Evolutionary conservation across 1,140 invertebrate species (phyloP).

Genomic region (Listronotus oregonensis): DNA sequence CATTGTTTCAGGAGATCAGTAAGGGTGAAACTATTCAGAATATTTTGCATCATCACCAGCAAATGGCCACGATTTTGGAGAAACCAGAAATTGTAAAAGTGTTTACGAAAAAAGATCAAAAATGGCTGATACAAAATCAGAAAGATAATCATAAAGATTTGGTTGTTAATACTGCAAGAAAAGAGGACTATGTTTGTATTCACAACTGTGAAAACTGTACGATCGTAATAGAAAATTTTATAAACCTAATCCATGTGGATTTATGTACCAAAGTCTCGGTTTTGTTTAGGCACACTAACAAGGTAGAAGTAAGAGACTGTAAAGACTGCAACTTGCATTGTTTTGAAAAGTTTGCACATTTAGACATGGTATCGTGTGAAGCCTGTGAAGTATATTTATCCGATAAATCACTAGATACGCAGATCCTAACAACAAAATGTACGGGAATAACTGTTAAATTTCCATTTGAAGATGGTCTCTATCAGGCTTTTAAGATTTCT

Average conservation of each 20-base stretch:
- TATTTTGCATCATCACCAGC: neutral
- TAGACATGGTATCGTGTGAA: slow-evolving; percentile 18
- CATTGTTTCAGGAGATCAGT: slow-evolving; percentile 10
- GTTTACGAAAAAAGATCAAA: slow-evolving; percentile 21
- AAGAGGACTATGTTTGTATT: slow-evolving; percentile 23
- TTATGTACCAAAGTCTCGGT: slow-evolving; percentile 22
- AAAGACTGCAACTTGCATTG: slow-evolving; percentile 28
- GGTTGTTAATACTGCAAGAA: slow-evolving; percentile 24
- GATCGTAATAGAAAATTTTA: slow-evolving; percentile 24
- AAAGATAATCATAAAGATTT: slow-evolving; percentile 24
- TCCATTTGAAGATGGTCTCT: slow-evolving; percentile 31
- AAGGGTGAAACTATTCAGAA: slow-evolving; percentile 14
- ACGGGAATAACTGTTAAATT: slow-evolving; percentile 20
- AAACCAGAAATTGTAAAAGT: slow-evolving; percentile 3
- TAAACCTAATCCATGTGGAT: slow-evolving; percentile 15
- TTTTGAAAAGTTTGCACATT: slow-evolving; percentile 17
- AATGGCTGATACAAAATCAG: slow-evolving; percentile 28
- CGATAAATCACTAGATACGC: slow-evolving; percentile 24
- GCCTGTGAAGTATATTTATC: slow-evolving; percentile 24
- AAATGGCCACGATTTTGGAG: neutral
- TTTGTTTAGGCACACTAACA: slow-evolving; percentile 9
- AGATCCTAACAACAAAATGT: slow-evolving; percentile 18
- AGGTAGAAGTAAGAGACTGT: slow-evolving; percentile 13
- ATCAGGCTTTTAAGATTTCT: slow-evolving; percentile 23
- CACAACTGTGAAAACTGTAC: slow-evolving; percentile 26